Percentiles rank a stretch among this genome's conserved stretches.
phyloP scores from a whole-genome alignment of 2,797 vertebrate species.

The Momotus momota region DNA sequence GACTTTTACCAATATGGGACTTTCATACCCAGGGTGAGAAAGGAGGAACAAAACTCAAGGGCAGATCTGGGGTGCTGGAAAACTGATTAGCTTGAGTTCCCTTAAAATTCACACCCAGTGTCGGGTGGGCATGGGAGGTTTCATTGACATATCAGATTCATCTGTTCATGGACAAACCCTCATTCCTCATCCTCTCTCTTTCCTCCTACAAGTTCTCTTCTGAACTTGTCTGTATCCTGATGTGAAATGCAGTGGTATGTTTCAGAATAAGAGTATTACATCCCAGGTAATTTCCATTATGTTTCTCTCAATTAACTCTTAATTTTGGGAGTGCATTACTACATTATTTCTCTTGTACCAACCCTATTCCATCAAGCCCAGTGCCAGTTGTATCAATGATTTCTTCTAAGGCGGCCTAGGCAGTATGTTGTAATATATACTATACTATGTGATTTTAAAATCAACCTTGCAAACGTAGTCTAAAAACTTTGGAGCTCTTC shows the following conservation, averaged over 20 bases:
- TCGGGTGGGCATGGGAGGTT: not conserved
- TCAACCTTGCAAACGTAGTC: conserved; percentile 1
- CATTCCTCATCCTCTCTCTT: not conserved
- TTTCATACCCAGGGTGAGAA: not conserved
- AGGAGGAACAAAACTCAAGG: not conserved
- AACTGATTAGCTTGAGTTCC: not conserved
- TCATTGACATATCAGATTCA: not conserved
- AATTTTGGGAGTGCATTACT: conserved; percentile 42
- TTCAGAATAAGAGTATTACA: conserved; percentile 35
- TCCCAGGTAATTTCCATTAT: conserved; percentile 47
- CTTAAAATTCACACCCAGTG: not conserved
- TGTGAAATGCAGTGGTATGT: conserved; percentile 17
- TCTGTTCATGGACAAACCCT: not conserved
- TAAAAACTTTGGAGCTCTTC: conserved; percentile 13
- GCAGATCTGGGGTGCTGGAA: not conserved
- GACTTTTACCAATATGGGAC: not conserved
- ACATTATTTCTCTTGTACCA: conserved; percentile 53
- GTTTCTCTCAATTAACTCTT: conserved; percentile 49
- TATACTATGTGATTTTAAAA: conserved; percentile 25
- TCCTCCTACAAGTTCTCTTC: not conserved
- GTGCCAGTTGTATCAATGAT: conserved; percentile 25
- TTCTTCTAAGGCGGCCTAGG: not conserved
- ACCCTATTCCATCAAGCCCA: conserved; percentile 20
- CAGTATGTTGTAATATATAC: conserved; percentile 36
- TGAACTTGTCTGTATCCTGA: conserved; percentile 21